These are phyloP conservation scores for Ailurus styani DNA, from an alignment of 2,113 vertebrate genomes.

Conservation along the genomic window DNA sequence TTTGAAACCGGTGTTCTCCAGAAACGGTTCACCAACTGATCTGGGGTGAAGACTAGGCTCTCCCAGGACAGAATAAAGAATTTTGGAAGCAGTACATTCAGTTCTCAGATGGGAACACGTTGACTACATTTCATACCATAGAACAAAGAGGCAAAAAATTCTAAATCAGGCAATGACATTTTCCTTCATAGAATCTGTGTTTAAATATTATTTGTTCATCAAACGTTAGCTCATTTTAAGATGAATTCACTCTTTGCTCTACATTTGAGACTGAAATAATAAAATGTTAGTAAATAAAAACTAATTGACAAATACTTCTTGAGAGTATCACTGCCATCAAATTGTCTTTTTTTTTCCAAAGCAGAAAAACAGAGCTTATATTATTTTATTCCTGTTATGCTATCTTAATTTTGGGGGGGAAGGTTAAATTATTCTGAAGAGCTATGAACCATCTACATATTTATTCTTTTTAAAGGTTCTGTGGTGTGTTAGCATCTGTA, in stretches of 20 bases:
- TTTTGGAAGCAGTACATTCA: fast-evolving
- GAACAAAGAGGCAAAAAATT: conserved; percentile 20
- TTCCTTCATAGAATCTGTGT: neutral
- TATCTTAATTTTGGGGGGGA: conserved; percentile 45
- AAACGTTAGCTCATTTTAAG: neutral
- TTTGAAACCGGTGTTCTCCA: neutral
- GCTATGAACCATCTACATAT: conserved; percentile 41
- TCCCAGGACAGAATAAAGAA: fast-evolving
- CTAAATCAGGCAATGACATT: neutral
- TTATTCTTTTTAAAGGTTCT: conserved; percentile 61
- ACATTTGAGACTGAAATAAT: neutral
- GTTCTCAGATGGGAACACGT: neutral
- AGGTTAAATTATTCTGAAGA: conserved; percentile 37
- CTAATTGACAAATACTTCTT: neutral
- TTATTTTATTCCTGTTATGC: conserved; percentile 15
- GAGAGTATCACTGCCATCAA: neutral
- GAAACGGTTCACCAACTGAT: neutral
- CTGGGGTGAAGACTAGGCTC: fast-evolving
- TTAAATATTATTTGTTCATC: neutral
- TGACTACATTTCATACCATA: neutral
- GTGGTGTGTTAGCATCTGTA: conserved; percentile 66
- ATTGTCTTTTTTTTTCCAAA: neutral
- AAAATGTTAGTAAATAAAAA: neutral
- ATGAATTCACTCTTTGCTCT: neutral
- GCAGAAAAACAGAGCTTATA: neutral